Evolutionary conservation across 2,888 invertebrate genomes (phyloP).

Genomic region (Theodoxus fluviatilis): DNA sequence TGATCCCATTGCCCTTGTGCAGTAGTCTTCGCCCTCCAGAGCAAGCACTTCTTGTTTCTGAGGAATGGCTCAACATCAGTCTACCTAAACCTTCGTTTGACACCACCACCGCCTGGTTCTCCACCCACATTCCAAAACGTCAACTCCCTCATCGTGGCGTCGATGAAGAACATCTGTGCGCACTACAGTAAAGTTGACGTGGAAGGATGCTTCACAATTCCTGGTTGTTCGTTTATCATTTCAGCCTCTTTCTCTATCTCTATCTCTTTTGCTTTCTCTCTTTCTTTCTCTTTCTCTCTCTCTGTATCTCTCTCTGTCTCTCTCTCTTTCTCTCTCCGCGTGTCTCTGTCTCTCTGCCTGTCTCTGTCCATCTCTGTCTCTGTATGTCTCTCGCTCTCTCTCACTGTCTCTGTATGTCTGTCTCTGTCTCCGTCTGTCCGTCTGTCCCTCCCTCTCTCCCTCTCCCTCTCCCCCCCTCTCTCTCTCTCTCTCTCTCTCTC

Average conservation of each 20-base stretch:
- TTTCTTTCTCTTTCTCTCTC: neutral
- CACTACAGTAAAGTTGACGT: too few relatives aligned
- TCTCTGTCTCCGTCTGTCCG: neutral
- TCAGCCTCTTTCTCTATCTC: constrained; percentile 3
- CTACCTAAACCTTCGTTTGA: too few relatives aligned
- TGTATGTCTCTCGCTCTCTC: neutral
- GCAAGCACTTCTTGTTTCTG: too few relatives aligned
- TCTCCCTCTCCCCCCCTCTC: neutral
- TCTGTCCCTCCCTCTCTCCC: neutral
- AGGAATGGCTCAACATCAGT: too few relatives aligned
- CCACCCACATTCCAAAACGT: too few relatives aligned
- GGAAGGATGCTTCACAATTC: too few relatives aligned
- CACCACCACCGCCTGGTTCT: too few relatives aligned
- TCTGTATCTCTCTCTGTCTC: neutral
- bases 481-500: constrained; percentile 2
- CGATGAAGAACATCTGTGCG: too few relatives aligned
- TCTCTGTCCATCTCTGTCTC: neutral
- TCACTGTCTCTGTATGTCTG: neutral
- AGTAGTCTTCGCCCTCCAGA: too few relatives aligned
- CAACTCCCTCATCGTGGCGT: too few relatives aligned
- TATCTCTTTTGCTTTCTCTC: constrained; percentile 5
- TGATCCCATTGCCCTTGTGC: too few relatives aligned
- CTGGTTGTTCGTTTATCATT: too few relatives aligned
- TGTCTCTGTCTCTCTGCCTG: neutral
- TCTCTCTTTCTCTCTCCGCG: neutral